Conservation (phyloP, 1,140 invertebrate species). For the Chionoecetes opilio region DNA sequence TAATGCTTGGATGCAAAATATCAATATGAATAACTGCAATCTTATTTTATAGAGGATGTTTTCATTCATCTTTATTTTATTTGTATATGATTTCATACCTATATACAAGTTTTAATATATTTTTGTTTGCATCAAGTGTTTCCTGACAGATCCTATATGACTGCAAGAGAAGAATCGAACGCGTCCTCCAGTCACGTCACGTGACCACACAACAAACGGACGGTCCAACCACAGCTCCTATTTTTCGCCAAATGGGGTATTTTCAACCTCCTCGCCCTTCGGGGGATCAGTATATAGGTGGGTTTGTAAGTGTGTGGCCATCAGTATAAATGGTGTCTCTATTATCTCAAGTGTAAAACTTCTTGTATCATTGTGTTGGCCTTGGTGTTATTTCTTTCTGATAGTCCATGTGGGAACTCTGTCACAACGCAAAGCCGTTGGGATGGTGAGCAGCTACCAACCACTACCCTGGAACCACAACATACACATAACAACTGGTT, state of each 20-base stretch:
- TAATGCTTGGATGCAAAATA: background rate
- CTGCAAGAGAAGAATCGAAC: background rate
- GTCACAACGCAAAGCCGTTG: background rate
- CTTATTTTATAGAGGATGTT: no score
- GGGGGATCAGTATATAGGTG: constrained; percentile 73
- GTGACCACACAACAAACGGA: constrained; percentile 74
- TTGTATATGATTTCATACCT: no score
- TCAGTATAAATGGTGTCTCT: background rate
- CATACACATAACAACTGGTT: background rate
- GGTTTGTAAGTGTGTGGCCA: background rate
- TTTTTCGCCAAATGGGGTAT: constrained; percentile 63
- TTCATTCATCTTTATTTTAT: no score
- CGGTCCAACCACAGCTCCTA: background rate
- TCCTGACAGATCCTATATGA: no score
- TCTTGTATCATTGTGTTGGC: no score
- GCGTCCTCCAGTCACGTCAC: constrained; percentile 56
- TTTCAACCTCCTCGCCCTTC: constrained; percentile 71
- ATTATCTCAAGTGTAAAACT: no score
- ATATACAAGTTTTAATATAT: no score
- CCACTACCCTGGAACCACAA: background rate
- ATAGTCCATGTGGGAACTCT: no score
- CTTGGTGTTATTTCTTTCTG: no score
- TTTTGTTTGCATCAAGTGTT: no score
- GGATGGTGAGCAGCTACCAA: background rate
- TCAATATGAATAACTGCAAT: no score